Evolutionary conservation across 2,888 invertebrate genomes (phyloP).

Genomic region (Philaethria dido): DNA sequence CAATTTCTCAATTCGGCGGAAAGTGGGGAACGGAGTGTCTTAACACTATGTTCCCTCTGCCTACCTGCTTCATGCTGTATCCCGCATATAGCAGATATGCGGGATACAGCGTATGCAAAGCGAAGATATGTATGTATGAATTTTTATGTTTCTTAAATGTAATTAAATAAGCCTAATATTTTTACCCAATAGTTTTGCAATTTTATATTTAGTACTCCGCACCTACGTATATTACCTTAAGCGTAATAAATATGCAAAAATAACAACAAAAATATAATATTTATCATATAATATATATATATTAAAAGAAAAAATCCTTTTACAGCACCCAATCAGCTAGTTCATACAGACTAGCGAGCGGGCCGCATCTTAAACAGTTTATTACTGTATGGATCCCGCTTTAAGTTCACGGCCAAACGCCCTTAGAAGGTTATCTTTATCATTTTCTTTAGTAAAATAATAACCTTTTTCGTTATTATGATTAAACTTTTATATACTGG

Average conservation of each 20-base stretch:
- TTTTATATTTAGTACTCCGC: too few relatives aligned
- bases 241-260: background rate
- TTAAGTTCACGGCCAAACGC: slow-evolving; percentile 26
- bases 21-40: too few relatives aligned
- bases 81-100: too few relatives aligned
- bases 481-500: background rate
- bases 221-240: too few relatives aligned
- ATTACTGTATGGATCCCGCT: slow-evolving; percentile 18
- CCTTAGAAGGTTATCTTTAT: slow-evolving; percentile 21
- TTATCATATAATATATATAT: background rate
- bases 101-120: too few relatives aligned
- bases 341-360: slow-evolving; percentile 17
- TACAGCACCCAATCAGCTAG: slow-evolving; percentile 6
- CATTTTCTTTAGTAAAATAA: slow-evolving; percentile 4
- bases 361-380: slow-evolving; percentile 17
- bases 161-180: too few relatives aligned
- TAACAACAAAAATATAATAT: background rate
- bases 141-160: too few relatives aligned
- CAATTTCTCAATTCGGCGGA: too few relatives aligned
- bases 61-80: too few relatives aligned
- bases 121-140: too few relatives aligned
- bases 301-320: background rate
- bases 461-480: slow-evolving; percentile 8
- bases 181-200: too few relatives aligned
- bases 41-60: too few relatives aligned